phyloP scores from a whole-genome alignment of 2,797 vertebrate species.

The Sebastiscus tertius region DNA sequence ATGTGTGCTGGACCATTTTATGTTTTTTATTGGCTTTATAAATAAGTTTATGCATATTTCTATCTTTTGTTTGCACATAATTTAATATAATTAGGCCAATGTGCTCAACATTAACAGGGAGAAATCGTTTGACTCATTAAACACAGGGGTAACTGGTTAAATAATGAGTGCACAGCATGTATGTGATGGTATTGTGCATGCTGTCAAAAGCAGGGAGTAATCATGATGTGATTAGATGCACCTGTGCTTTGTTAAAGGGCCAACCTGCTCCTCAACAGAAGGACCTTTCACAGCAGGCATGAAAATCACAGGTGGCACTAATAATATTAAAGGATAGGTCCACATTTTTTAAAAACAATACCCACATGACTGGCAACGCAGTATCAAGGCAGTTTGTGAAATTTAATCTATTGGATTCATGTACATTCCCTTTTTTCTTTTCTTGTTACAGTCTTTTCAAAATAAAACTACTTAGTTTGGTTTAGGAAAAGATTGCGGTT shows the following conservation, averaged over 20 bases:
- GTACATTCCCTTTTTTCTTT: too few relatives aligned
- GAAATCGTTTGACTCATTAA: background rate
- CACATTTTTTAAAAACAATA: too few relatives aligned
- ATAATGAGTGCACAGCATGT: background rate
- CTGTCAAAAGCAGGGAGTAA: too few relatives aligned
- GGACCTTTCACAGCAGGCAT: background rate
- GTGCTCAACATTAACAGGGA: background rate
- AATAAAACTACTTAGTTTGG: too few relatives aligned
- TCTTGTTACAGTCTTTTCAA: too few relatives aligned
- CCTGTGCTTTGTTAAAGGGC: background rate
- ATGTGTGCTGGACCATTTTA: background rate
- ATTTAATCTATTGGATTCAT: too few relatives aligned
- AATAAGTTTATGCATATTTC: accelerated
- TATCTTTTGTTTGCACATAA: background rate
- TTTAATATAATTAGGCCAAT: background rate
- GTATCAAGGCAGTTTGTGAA: too few relatives aligned
- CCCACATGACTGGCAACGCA: too few relatives aligned
- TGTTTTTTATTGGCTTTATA: background rate
- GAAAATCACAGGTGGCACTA: too few relatives aligned
- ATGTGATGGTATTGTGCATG: background rate
- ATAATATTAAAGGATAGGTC: too few relatives aligned
- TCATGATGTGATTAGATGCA: background rate
- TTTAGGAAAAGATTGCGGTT: too few relatives aligned
- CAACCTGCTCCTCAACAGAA: background rate
- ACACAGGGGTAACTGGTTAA: background rate